A percentile compares a stretch with the other conserved stretches of the same genome.
These are phyloP conservation scores for Eutrigla gurnardus DNA, from an alignment of 2,797 vertebrate genomes.

Conservation along the genomic window DNA sequence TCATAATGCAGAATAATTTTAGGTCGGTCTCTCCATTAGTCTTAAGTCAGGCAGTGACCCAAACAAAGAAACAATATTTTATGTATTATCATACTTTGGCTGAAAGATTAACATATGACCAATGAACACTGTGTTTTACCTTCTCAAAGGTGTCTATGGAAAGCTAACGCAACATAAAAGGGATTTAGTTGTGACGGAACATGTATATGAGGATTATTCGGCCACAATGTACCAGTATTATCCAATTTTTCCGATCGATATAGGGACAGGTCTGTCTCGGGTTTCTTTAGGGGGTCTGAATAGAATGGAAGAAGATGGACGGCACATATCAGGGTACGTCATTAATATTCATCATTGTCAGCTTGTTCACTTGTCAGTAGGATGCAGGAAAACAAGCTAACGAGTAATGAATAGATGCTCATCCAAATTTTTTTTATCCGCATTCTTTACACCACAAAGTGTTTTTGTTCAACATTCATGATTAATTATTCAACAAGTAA, in stretches of 20 bases:
- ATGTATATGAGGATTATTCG: conserved; percentile 26
- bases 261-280: conserved; percentile 11
- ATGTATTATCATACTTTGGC: conserved; percentile 53
- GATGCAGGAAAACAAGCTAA: conserved; percentile 40
- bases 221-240: conserved; percentile 52
- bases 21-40: conserved; percentile 32
- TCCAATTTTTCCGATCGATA: conserved; percentile 13
- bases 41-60: conserved; percentile 40
- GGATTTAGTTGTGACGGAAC: conserved; percentile 39
- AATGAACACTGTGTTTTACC: conserved; percentile 83
- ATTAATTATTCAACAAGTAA: conserved; percentile 16
- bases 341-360: conserved; percentile 13
- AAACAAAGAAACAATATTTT: conserved; percentile 40
- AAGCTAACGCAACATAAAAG: conserved; percentile 50
- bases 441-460: conserved; percentile 34
- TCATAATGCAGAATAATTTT: conserved; percentile 26
- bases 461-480: conserved; percentile 37
- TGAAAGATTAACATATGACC: conserved; percentile 73
- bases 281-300: conserved; percentile 31
- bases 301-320: conserved; percentile 2
- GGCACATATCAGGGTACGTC: conserved; percentile 53
- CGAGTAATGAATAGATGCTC: conserved; percentile 22
- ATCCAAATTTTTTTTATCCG: conserved; percentile 29
- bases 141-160: conserved; percentile 57
- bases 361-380: conserved; percentile 30